Percentiles rank a stretch among this genome's conserved stretches.
These are phyloP conservation scores for Phortica variegata DNA, from an alignment of 1,140 invertebrate genomes.

Conservation along the genomic window DNA sequence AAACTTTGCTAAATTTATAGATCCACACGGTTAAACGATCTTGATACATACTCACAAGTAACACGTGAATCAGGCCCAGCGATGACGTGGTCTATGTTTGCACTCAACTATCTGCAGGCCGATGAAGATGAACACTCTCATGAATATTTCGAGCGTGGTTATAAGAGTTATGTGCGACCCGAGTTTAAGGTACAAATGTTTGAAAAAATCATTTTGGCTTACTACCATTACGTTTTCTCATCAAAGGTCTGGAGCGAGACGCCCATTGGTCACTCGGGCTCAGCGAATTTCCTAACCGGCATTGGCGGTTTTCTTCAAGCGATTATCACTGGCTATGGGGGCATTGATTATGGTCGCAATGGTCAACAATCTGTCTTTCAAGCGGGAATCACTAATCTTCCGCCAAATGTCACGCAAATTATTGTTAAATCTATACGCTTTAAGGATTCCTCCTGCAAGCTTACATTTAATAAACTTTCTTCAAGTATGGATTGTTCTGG, in stretches of 20 bases:
- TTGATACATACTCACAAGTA: conserved; percentile 58
- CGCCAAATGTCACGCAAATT: not conserved
- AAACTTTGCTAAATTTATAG: conserved; percentile 11
- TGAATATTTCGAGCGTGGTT: conserved; percentile 57
- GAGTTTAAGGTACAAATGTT: conserved; percentile 50
- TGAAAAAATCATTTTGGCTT: not conserved
- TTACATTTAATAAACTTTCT: no score
- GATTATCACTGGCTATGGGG: conserved; percentile 59
- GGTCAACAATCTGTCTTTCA: not conserved
- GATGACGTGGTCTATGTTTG: conserved; percentile 61
- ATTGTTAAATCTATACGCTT: not conserved
- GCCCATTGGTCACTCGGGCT: conserved; percentile 52
- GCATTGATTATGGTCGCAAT: conserved; percentile 27
- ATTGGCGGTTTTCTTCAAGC: conserved; percentile 61
- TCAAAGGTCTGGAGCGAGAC: conserved; percentile 59
- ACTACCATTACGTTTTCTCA: not conserved
- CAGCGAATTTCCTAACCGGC: conserved; percentile 60
- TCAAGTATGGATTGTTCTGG: no score
- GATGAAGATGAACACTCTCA: conserved; percentile 47
- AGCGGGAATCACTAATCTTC: not conserved
- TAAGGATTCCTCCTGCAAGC: no score
- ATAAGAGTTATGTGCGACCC: conserved; percentile 57
- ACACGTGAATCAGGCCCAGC: conserved; percentile 58
- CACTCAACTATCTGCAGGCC: conserved; percentile 57
- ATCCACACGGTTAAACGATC: conserved; percentile 55